These are phyloP conservation scores for Cyprinodon diabolis DNA, from an alignment of 2,797 vertebrate genomes.

Conservation along the genomic window DNA sequence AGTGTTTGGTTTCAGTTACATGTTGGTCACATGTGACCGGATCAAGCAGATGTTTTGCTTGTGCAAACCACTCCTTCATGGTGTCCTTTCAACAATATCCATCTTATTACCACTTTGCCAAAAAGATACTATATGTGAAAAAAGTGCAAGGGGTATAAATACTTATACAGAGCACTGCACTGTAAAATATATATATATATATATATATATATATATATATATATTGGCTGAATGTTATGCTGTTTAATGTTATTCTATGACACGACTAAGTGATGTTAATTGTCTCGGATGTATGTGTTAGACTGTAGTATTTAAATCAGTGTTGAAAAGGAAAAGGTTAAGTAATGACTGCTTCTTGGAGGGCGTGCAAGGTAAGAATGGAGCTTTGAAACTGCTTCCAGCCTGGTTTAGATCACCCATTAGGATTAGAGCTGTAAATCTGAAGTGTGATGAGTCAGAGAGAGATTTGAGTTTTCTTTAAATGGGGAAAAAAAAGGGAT, in stretches of 20 bases:
- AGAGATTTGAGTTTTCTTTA: constrained; percentile 18
- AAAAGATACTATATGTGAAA: background rate
- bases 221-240: constrained; percentile 14
- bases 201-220: too few species aligned
- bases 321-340: constrained; percentile 40
- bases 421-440: constrained; percentile 43
- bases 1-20: too few species aligned
- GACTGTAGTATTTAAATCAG: constrained; percentile 60
- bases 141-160: background rate
- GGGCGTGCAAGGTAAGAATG: background rate
- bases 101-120: too few species aligned
- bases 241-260: constrained; percentile 39
- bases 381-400: constrained; percentile 24
- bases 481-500: constrained; percentile 38
- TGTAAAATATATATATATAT: too few species aligned
- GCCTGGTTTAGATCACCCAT: constrained; percentile 18
- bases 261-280: constrained; percentile 50
- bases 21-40: too few species aligned
- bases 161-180: background rate
- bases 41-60: too few species aligned
- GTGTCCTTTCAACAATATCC: too few species aligned
- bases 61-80: too few species aligned
- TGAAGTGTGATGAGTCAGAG: constrained; percentile 39
- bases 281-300: constrained; percentile 34
- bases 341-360: constrained; percentile 4